Conservation (phyloP, 2,797 vertebrate species). For the Ctenochaetus hawaiiensis region DNA sequence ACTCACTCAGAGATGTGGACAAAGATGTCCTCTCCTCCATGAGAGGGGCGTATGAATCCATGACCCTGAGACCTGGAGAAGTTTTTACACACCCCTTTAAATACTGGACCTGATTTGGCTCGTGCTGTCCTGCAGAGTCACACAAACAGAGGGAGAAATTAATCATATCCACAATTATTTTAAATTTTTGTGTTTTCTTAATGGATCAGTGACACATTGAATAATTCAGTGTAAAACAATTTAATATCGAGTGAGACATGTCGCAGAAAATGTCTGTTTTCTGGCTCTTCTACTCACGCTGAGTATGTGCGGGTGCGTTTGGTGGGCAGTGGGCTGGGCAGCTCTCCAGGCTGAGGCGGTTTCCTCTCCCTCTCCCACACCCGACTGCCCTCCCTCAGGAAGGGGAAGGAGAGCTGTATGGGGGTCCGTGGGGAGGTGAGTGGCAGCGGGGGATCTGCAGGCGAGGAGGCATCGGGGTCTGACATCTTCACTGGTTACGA, state of each 20-base stretch:
- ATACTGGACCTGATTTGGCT: conserved; percentile 92
- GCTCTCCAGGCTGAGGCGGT: conserved; percentile 87
- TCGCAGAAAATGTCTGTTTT: too few relatives aligned
- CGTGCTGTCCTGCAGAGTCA: conserved; percentile 89
- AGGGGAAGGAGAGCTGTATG: conserved; percentile 93
- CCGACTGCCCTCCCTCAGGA: conserved; percentile 92
- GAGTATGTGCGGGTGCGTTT: conserved; percentile 97
- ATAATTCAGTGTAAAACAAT: too few relatives aligned
- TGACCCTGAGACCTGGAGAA: conserved; percentile 98
- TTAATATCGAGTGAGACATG: too few relatives aligned
- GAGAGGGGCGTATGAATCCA: conserved; percentile 93
- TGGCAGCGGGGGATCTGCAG: conserved; percentile 76
- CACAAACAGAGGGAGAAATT: background rate
- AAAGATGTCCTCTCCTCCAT: conserved; percentile 96
- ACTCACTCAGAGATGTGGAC: conserved; percentile 99
- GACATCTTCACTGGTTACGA: conserved; percentile 74
- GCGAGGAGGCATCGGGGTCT: conserved; percentile 78
- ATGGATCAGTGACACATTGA: too few relatives aligned
- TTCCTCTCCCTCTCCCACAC: conserved; percentile 92
- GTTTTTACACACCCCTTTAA: conserved; percentile 96
- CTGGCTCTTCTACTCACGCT: conserved; percentile 88
- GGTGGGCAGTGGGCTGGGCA: conserved; percentile 95
- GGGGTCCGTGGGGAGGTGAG: conserved; percentile 89
- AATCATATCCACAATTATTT: background rate
- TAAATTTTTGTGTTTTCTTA: background rate